Conservation (phyloP, 2,888 invertebrate genomes). For the Pilophorus perplexus region DNA sequence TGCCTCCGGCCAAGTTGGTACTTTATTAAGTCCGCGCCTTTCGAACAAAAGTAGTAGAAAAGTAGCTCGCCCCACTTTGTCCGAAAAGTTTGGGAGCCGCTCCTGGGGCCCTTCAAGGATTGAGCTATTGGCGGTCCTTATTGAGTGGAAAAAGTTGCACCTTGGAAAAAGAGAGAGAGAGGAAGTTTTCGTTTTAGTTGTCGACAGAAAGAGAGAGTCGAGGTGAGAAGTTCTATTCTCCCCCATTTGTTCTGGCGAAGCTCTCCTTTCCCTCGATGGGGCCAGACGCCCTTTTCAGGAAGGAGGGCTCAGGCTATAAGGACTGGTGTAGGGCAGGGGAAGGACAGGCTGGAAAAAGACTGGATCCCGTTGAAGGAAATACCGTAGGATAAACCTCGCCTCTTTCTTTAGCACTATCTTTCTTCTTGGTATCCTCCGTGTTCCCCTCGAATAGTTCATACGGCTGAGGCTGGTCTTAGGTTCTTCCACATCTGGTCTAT, state of each 20-base stretch:
- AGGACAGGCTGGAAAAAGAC: background rate
- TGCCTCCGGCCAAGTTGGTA: background rate
- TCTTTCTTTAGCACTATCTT: too few relatives aligned
- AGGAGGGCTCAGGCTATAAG: too few relatives aligned
- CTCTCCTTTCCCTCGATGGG: too few relatives aligned
- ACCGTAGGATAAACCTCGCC: background rate
- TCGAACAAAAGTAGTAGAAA: background rate
- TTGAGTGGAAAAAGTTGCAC: conserved; percentile 30
- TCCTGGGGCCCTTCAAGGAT: background rate
- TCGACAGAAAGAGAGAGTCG: background rate
- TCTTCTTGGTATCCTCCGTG: too few relatives aligned
- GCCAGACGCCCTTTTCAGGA: too few relatives aligned
- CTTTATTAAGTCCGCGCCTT: background rate
- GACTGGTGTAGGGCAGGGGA: too few relatives aligned
- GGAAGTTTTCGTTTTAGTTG: background rate
- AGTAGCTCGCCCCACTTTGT: background rate
- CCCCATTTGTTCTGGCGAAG: conserved; percentile 25
- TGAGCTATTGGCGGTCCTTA: conserved; percentile 33
- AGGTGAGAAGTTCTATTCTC: conserved; percentile 9
- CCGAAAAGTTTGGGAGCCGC: background rate
- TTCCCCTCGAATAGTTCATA: too few relatives aligned
- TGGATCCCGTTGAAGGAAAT: background rate
- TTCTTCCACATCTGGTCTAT: too few relatives aligned
- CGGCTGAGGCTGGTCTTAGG: too few relatives aligned
- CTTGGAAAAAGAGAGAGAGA: conserved; percentile 5